Evolutionary conservation across 2,888 invertebrate species (phyloP), one percentile per base, ranked within the genome.

Genomic region (Ischnus inquisitorius): DNA sequence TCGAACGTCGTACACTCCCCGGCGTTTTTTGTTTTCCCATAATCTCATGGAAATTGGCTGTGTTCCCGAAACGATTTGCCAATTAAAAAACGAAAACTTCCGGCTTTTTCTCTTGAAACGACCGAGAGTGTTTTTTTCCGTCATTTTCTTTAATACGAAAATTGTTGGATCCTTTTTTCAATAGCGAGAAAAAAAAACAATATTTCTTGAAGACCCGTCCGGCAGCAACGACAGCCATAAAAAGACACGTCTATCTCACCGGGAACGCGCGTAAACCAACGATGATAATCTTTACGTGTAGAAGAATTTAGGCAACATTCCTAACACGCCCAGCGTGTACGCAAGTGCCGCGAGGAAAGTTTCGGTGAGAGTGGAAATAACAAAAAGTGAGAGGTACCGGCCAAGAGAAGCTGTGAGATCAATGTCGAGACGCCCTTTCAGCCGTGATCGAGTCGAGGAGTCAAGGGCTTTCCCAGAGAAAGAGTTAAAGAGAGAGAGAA

Each of bases 381-480:
- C 10, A 22, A 41, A 19, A 46, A 60, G 22, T 48, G 48, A 77
- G 69, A 65, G 43, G 41, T 19, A 51, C 10, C 22, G 39, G 14
- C 28, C 62, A 41, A 25, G 54, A 57, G 34, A 34, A 62, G 25
- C 54, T 3, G 19, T 19, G 54, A 67, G 48, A n/a, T 72, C 39
- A 68, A 46, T 6, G 39, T 62, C n/a, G 43, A 67, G 51, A 68
- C 72, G 60, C 67, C 72, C 80, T 80, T 77, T 64, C n/a, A 39
- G 71, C 46, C 76, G 62, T 19, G 84, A 74, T 57, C 46, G 46
- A 51, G 71, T 43, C 76, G 62, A 72, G 41, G 22, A 79, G 75
- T 78, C 69, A 82, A 87, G 86, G 80, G 82, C 80, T 80, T 80
- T 62, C 60, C 48, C 67, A 48, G 39, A n/a, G 51, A 39, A 57